Evolutionary conservation across 2,888 invertebrate species (phyloP), one percentile per base, ranked within the genome.

Genomic region (Apotomis turbidana): DNA sequence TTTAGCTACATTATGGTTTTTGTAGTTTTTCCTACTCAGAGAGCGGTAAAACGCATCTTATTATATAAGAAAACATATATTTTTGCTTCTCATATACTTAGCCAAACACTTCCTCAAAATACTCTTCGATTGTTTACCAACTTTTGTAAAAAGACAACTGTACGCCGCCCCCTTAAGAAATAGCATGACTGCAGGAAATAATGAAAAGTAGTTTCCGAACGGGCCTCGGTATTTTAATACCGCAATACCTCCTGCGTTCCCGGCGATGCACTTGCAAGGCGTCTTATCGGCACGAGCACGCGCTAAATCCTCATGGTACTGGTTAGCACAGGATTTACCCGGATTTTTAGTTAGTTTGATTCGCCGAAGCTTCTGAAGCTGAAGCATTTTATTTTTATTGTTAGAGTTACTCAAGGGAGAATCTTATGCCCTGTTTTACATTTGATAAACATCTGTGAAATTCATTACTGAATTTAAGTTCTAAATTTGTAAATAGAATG

Each of bases 231-330:
- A 41, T 38, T 52, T 63, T 63, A 63, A 63, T 63, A 52, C 52
- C 10, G 52, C 41, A 41, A 41, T 54, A 13, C 63, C 52, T 44
- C 44, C 57, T 54, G 55, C 55, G 12, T 27, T 55, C 27, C 44
- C 55, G 13, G 5, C 60, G 44, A 36, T 68, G 67, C 68, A 59
- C 59, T 67, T 55, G 46, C 49, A 36, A 67, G 59, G 68, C 51
- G 68, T 58, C 67, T 68, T 68, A 68, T 68, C 68, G 68, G 59
- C 3, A 59, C 58, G 38, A 13, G 68, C 68, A 59, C 51, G 54
- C 64, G 59, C 52, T 41, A 63, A 41, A 63, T 54, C 63, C 38
- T 38, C 36, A n/a, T 38, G 52, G 38, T 41, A 38, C 63, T 63
- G 51, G 49, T 51, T 41, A 63, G 15, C 38, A 54, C 52, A 54